Percentiles rank a stretch among this genome's conserved stretches.
Conservation (phyloP, 2,797 vertebrate species). For the Acipenser ruthenus region DNA sequence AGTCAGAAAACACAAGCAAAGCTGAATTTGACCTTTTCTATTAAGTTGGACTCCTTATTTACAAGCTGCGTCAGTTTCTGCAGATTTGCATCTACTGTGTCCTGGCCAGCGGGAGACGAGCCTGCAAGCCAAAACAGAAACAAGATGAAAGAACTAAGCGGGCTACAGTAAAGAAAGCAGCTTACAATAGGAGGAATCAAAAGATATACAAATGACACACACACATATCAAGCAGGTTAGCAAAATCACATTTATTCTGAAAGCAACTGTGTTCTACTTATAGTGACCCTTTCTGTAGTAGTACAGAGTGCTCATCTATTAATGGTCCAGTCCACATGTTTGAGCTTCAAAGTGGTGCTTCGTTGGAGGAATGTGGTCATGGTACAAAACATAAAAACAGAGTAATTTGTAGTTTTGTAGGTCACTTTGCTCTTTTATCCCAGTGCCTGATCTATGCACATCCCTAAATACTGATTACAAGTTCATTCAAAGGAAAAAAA, state of each 20-base stretch:
- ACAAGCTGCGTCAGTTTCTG: conserved; percentile 99
- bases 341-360: too few species aligned
- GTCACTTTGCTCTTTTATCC: too few species aligned
- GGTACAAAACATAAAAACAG: too few species aligned
- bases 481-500: too few species aligned
- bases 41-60: conserved; percentile 98
- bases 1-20: conserved; percentile 41
- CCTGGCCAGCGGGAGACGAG: conserved; percentile 67
- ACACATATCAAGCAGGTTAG: conserved; percentile 15
- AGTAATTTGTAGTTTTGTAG: too few species aligned
- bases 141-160: conserved; percentile 1
- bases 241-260: conserved; percentile 13
- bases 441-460: too few species aligned
- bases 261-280: neutral
- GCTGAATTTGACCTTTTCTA: conserved; percentile 85
- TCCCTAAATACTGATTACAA: too few species aligned
- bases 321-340: too few species aligned
- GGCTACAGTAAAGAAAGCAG: conserved; percentile 14
- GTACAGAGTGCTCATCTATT: too few species aligned
- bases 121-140: conserved; percentile 52
- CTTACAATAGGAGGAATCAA: conserved; percentile 3
- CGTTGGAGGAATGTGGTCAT: too few species aligned
- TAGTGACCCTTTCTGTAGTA: too few species aligned
- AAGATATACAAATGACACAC: conserved; percentile 17
- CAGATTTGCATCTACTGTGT: conserved; percentile 87